Percentiles rank a stretch among this genome's conserved stretches.
phyloP scores from a whole-genome alignment of 2,797 vertebrate genomes.

The Xyrichtys novacula region DNA sequence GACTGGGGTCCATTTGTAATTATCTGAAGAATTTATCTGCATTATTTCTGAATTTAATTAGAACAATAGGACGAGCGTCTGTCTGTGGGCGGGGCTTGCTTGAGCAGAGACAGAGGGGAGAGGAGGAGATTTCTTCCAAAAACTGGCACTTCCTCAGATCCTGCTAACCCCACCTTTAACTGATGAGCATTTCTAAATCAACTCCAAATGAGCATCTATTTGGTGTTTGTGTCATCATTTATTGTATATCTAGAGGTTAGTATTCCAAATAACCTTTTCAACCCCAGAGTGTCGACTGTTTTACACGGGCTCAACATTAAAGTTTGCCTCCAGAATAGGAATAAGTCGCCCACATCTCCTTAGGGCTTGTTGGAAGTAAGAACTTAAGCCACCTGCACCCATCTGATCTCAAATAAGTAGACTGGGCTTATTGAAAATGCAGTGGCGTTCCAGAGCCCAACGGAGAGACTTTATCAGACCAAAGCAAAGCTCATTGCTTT shows the following conservation, averaged over 20 bases:
- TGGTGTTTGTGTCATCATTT: background rate
- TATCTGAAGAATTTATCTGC: too few species aligned
- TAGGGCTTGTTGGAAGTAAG: constrained; percentile 42
- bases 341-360: constrained; percentile 35
- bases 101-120: too few species aligned
- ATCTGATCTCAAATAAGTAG: constrained; percentile 68
- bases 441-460: constrained; percentile 23
- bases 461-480: constrained; percentile 56
- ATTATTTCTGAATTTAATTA: too few species aligned
- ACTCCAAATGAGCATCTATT: too few species aligned
- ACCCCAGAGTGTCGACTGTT: constrained; percentile 2
- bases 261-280: constrained; percentile 11
- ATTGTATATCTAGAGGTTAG: background rate
- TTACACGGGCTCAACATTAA: constrained; percentile 18
- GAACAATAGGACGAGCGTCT: too few species aligned
- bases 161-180: too few species aligned
- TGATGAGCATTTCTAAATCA: too few species aligned
- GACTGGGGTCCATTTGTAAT: too few species aligned
- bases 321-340: constrained; percentile 27
- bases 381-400: constrained; percentile 61
- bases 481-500: constrained; percentile 58
- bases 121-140: too few species aligned
- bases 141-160: too few species aligned
- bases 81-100: too few species aligned
- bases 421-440: constrained; percentile 54